Percentiles rank a stretch among this genome's conserved stretches.
Conservation (phyloP, 2,113 vertebrate species). For the crab-eating macaque (Macaca fascicularis) region DNA sequence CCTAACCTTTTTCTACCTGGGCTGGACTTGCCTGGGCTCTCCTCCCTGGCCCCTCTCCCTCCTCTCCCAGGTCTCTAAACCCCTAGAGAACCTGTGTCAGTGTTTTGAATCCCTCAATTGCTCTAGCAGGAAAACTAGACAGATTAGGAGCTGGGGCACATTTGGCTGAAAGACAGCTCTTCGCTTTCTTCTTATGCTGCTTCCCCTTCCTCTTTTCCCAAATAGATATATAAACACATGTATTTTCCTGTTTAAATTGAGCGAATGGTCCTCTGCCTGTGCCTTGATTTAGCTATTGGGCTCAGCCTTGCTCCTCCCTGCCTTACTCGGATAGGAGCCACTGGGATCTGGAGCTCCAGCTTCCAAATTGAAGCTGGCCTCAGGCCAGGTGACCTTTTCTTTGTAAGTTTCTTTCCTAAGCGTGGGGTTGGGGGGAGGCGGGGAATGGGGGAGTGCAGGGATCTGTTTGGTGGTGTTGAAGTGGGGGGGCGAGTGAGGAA, state of each 20-base stretch:
- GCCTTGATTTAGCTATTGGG: constrained; percentile 64
- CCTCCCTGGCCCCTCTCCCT: no score
- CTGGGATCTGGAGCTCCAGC: constrained; percentile 66
- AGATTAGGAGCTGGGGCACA: constrained; percentile 2
- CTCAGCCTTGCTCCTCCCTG: constrained; percentile 65
- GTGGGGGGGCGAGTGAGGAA: not conserved
- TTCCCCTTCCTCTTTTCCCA: constrained; percentile 80
- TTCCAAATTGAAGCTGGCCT: constrained; percentile 63
- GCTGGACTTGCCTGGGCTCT: not conserved
- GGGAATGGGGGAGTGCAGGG: constrained; percentile 61
- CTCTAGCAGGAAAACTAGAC: not conserved
- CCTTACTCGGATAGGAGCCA: constrained; percentile 46
- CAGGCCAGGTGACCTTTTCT: constrained; percentile 81
- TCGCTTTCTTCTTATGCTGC: constrained; percentile 52
- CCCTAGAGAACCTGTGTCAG: not conserved
- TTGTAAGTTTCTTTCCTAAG: constrained; percentile 78
- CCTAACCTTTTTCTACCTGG: not conserved
- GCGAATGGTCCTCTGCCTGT: constrained; percentile 57
- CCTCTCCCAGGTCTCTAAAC: not conserved
- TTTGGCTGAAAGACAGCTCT: constrained; percentile 47
- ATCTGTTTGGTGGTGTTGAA: constrained; percentile 71
- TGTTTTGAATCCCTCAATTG: not conserved
- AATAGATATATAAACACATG: constrained; percentile 70
- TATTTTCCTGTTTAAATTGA: constrained; percentile 67
- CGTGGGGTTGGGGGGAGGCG: constrained; percentile 59